Evolutionary conservation across 2,888 invertebrate genomes (phyloP).

Genomic region (Trissolcus brochymenae): DNA sequence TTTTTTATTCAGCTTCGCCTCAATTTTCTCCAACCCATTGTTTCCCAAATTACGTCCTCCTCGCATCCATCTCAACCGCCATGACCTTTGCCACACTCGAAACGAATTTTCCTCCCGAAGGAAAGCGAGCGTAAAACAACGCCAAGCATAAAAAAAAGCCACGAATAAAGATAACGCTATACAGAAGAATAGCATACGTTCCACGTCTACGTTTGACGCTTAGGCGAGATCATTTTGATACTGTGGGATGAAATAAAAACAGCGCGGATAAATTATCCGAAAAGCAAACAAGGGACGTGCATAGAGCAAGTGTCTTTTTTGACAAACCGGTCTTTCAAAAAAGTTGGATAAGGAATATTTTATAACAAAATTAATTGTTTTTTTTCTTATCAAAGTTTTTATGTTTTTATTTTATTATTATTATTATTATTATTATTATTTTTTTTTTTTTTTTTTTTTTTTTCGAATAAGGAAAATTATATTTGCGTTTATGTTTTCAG

Average conservation of each 20-base stretch:
- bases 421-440: too few relatives aligned
- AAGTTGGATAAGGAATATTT: too few relatives aligned
- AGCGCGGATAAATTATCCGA: conserved; percentile 35
- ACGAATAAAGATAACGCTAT: conserved; percentile 53
- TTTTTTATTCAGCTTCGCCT: conserved; percentile 51
- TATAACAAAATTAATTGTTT: too few relatives aligned
- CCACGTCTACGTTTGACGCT: conserved; percentile 43
- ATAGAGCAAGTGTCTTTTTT: conserved; percentile 4
- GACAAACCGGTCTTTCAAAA: not conserved
- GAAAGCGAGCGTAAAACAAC: conserved; percentile 56
- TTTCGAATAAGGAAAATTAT: too few relatives aligned
- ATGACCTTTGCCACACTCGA: conserved; percentile 55
- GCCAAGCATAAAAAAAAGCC: conserved; percentile 43
- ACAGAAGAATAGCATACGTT: conserved; percentile 37
- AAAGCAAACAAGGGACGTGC: conserved; percentile 14
- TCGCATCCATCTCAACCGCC: conserved; percentile 53
- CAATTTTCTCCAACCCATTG: conserved; percentile 60
- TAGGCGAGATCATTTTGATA: conserved; percentile 52
- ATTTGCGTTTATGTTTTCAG: too few relatives aligned
- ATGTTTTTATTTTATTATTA: too few relatives aligned
- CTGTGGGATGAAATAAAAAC: conserved; percentile 47
- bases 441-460: too few relatives aligned
- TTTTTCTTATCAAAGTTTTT: too few relatives aligned
- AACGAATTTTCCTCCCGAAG: conserved; percentile 51
- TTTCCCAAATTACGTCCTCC: conserved; percentile 54